A percentile compares a stretch with the other conserved stretches of the same genome.
These are phyloP conservation scores for Diarsia mendica DNA, from an alignment of 2,888 invertebrate genomes.

Conservation along the genomic window DNA sequence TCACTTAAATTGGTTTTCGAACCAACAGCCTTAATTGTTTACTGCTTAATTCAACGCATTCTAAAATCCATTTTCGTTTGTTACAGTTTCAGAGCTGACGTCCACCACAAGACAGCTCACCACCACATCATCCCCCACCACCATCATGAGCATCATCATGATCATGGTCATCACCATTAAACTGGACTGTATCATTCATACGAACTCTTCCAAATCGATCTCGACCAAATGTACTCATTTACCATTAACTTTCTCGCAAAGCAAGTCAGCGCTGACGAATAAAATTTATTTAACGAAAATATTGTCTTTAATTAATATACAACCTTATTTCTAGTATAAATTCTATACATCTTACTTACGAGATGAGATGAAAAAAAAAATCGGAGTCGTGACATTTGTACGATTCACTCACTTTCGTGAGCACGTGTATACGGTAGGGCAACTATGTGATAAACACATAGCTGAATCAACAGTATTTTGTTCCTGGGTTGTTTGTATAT, in stretches of 20 bases:
- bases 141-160: conserved; percentile 65
- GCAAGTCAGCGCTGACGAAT: conserved; percentile 77
- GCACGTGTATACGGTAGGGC: no score
- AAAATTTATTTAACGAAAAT: conserved; percentile 60
- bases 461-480: no score
- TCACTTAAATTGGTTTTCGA: background rate
- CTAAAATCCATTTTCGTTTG: conserved; percentile 5
- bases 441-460: no score
- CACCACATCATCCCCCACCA: conserved; percentile 74
- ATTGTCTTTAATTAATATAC: conserved; percentile 46
- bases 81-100: conserved; percentile 81
- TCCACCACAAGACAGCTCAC: conserved; percentile 79
- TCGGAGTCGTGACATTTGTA: background rate
- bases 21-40: background rate
- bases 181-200: conserved; percentile 65
- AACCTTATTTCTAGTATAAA: conserved; percentile 14
- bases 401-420: no score
- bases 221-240: conserved; percentile 67
- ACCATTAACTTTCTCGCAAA: conserved; percentile 62
- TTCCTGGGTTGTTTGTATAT: background rate
- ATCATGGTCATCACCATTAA: conserved; percentile 71
- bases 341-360: background rate
- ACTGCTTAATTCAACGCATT: background rate
- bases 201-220: conserved; percentile 65
- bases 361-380: no score